Evolutionary conservation across 2,888 invertebrate species (phyloP).

Genomic region (Chesias legatella): DNA sequence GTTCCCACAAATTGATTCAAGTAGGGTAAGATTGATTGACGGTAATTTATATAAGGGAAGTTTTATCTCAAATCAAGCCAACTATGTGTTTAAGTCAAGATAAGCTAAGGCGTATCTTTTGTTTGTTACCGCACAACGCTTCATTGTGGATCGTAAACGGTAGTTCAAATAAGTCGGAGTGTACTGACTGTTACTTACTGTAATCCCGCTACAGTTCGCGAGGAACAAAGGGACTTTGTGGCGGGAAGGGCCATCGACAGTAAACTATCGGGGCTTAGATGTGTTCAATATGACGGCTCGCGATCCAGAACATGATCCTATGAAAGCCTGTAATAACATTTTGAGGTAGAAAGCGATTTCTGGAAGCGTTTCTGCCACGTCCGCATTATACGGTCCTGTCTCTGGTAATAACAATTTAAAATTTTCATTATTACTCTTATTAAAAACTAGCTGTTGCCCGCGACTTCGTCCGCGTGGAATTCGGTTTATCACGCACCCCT

Average conservation of each 20-base stretch:
- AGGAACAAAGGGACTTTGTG: constrained; percentile 53
- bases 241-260: constrained; percentile 33
- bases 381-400: too few species aligned
- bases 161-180: constrained; percentile 40
- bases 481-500: too few species aligned
- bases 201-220: constrained; percentile 38
- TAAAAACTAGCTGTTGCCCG: too few species aligned
- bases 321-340: constrained; percentile 10
- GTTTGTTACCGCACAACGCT: constrained; percentile 7
- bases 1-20: constrained; percentile 23
- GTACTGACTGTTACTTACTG: constrained; percentile 38
- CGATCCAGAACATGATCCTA: constrained; percentile 11
- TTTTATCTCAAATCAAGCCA: constrained; percentile 27
- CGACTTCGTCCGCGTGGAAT: too few species aligned
- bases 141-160: constrained; percentile 9
- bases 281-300: constrained; percentile 8
- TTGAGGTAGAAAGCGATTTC: too few species aligned
- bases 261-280: constrained; percentile 16
- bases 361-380: too few species aligned
- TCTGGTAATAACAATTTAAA: too few species aligned
- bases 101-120: constrained; percentile 6
- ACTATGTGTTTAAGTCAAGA: constrained; percentile 2
- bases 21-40: constrained; percentile 23
- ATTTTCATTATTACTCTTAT: too few species aligned
- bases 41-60: constrained; percentile 26